Conservation (phyloP, 2,797 vertebrate species). For the Natrix natrix region DNA sequence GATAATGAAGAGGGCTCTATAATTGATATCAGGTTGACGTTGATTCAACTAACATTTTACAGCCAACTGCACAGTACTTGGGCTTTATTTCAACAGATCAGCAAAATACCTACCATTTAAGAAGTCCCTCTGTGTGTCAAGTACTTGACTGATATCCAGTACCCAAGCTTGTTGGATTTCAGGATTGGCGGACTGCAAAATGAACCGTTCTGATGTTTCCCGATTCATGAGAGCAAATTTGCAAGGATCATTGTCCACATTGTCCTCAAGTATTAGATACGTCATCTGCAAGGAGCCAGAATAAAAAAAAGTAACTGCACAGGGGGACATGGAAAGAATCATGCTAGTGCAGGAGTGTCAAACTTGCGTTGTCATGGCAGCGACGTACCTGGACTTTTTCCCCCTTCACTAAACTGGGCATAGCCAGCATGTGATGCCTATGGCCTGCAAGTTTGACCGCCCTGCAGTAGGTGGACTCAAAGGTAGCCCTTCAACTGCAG, state of each 20-base stretch:
- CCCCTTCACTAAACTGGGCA: too few species aligned
- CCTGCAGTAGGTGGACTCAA: not conserved
- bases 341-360: not conserved
- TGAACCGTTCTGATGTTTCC: constrained; percentile 86
- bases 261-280: constrained; percentile 87
- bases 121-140: constrained; percentile 93
- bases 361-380: rapidly evolving
- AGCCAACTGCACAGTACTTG: not conserved
- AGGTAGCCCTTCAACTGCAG: not conserved
- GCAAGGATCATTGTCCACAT: constrained; percentile 89
- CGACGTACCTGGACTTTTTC: too few species aligned
- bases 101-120: constrained; percentile 80
- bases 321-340: not conserved
- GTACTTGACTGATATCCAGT: constrained; percentile 86
- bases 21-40: not conserved
- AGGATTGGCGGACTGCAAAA: constrained; percentile 91
- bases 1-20: not conserved
- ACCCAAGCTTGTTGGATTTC: constrained; percentile 95
- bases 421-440: too few species aligned
- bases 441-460: too few species aligned
- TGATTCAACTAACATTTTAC: too few species aligned
- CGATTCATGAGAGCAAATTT: constrained; percentile 89
- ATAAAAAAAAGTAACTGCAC: constrained; percentile 25
- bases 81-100: not conserved
- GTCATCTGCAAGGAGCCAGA: constrained; percentile 80